Percentiles rank a stretch among this genome's conserved stretches.
These are phyloP conservation scores for Myotis daubentonii DNA, from an alignment of 2,797 vertebrate species.

Conservation along the genomic window DNA sequence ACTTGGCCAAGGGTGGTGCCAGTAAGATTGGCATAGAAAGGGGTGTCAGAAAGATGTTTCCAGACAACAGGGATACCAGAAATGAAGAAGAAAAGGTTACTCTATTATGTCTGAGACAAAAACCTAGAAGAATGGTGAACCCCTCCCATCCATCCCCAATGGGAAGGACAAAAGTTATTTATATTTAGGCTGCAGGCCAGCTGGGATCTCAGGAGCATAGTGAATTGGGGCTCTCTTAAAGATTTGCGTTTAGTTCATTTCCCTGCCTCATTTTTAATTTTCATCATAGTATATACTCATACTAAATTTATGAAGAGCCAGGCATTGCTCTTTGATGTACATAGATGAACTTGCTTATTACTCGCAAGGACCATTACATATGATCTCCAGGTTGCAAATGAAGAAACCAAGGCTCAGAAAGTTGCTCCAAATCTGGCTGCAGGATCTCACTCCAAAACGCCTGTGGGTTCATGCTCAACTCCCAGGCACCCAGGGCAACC, in stretches of 20 bases:
- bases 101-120: neutral
- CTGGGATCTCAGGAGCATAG: neutral
- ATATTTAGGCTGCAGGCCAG: neutral
- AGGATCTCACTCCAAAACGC: neutral
- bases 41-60: neutral
- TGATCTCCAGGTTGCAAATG: neutral
- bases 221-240: neutral
- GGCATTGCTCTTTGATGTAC: neutral
- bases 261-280: neutral
- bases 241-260: neutral
- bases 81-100: neutral
- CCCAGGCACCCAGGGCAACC: neutral
- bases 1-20: no score
- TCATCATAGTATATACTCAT: neutral
- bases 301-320: neutral
- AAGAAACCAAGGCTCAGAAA: neutral
- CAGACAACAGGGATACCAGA: neutral
- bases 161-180: neutral
- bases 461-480: accelerated
- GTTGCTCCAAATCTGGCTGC: neutral
- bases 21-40: neutral
- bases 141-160: accelerated
- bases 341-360: neutral
- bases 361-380: neutral
- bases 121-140: neutral